Percentiles rank a stretch among this genome's conserved stretches.
phyloP scores from a whole-genome alignment of 1,140 invertebrate genomes.

The Heliothis virescens region DNA sequence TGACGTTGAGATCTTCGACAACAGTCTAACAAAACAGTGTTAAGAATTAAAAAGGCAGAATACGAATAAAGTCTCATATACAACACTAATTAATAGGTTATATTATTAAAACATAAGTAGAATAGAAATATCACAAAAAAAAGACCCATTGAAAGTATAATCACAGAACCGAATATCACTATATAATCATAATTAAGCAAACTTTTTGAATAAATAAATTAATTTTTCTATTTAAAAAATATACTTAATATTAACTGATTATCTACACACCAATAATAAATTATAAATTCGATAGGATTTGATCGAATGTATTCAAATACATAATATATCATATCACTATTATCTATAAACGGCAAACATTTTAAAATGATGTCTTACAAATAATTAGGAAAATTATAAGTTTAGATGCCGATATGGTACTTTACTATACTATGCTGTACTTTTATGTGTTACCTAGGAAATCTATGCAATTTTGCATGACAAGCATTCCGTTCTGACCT shows the following conservation, averaged over 20 bases:
- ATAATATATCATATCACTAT: neutral
- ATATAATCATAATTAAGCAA: neutral
- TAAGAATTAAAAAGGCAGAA: neutral
- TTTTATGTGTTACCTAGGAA: too few relatives aligned
- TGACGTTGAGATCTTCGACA: too few relatives aligned
- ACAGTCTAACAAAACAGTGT: too few relatives aligned
- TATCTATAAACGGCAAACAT: neutral
- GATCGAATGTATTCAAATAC: slow-evolving; percentile 24
- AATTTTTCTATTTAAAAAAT: neutral
- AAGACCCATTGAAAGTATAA: slow-evolving; percentile 40
- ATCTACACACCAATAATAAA: slow-evolving; percentile 23
- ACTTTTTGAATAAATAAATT: slow-evolving; percentile 16
- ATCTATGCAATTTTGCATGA: too few relatives aligned
- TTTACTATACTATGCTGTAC: too few relatives aligned
- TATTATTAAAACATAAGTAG: slow-evolving; percentile 5
- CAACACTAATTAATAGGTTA: slow-evolving; percentile 2
- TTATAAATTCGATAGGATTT: slow-evolving; percentile 42
- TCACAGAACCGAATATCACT: slow-evolving; percentile 45
- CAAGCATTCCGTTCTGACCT: too few relatives aligned
- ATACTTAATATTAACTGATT: neutral
- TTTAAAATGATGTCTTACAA: neutral
- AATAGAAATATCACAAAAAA: slow-evolving; percentile 35
- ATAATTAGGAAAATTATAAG: neutral
- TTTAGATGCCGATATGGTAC: neutral
- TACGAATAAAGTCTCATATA: too few relatives aligned